These are phyloP conservation scores for Meiosimyza platycephala DNA, from an alignment of 2,888 invertebrate species.

Conservation along the genomic window DNA sequence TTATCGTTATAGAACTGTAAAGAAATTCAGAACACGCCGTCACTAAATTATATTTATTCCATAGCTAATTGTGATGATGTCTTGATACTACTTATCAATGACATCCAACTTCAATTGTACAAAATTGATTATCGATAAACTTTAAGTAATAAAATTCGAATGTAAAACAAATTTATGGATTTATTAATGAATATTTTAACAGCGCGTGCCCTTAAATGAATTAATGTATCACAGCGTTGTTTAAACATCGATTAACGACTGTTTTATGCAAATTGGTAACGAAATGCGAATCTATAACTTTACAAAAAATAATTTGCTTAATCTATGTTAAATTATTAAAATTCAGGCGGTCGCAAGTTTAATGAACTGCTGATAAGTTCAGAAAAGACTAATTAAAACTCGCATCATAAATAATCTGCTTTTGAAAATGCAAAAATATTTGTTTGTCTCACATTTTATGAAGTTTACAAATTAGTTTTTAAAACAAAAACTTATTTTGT, in stretches of 20 bases:
- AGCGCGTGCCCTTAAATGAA: constrained; percentile 19
- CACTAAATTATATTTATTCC: constrained; percentile 30
- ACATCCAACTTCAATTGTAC: constrained; percentile 16
- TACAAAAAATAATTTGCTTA: constrained; percentile 11
- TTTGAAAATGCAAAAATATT: too few relatives aligned
- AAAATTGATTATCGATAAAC: background rate
- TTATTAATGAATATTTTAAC: constrained; percentile 1
- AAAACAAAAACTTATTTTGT: too few relatives aligned
- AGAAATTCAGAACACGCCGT: constrained; percentile 40
- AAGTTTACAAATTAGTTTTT: too few relatives aligned
- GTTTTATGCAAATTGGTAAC: constrained; percentile 22
- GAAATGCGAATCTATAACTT: background rate
- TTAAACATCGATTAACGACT: background rate
- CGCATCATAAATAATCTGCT: too few relatives aligned
- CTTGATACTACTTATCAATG: too few relatives aligned
- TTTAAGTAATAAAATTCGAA: background rate
- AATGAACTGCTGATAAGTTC: background rate
- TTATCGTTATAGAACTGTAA: constrained; percentile 61
- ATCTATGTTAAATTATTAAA: constrained; percentile 8
- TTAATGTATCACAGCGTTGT: background rate
- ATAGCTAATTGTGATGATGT: background rate
- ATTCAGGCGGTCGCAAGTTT: background rate
- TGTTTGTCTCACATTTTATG: too few relatives aligned
- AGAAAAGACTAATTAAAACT: too few relatives aligned
- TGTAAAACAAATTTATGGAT: background rate